These are phyloP conservation scores for Uropsilus gracilis DNA, from an alignment of 2,113 vertebrate genomes.

Conservation along the genomic window DNA sequence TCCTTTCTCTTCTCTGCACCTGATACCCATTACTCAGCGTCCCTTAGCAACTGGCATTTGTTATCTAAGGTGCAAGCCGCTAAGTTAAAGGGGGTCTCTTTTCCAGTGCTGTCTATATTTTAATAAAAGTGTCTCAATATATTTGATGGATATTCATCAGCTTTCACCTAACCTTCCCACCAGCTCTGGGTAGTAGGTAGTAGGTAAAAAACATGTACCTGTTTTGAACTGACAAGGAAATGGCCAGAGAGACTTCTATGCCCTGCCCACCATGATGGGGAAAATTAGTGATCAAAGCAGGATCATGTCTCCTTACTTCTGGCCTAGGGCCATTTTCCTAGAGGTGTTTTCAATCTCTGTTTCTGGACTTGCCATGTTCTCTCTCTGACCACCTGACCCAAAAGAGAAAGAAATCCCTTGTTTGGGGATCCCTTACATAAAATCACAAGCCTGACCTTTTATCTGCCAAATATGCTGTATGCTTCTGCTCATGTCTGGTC, in stretches of 20 bases:
- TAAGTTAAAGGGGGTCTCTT: neutral
- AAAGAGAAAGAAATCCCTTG: neutral
- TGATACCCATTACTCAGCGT: neutral
- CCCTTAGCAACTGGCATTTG: constrained; percentile 16
- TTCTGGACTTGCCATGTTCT: neutral
- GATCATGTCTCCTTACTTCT: neutral
- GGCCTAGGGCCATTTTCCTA: neutral
- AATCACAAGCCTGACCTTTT: neutral
- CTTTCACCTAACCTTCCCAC: neutral
- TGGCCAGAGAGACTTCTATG: neutral
- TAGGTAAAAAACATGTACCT: neutral
- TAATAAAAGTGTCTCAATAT: constrained; percentile 16
- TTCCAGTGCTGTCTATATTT: neutral
- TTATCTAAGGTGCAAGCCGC: neutral
- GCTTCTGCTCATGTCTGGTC: neutral
- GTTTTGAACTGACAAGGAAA: neutral
- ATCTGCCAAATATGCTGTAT: neutral
- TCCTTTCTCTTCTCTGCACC: neutral
- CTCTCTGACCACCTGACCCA: constrained; percentile 26
- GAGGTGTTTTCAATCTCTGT: neutral
- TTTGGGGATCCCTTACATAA: neutral
- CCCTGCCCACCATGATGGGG: neutral
- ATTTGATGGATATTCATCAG: neutral
- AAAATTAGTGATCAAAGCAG: neutral
- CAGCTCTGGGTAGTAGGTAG: neutral